These are phyloP conservation scores for Clupea harengus DNA, from an alignment of 2,113 vertebrate species.

Conservation along the genomic window DNA sequence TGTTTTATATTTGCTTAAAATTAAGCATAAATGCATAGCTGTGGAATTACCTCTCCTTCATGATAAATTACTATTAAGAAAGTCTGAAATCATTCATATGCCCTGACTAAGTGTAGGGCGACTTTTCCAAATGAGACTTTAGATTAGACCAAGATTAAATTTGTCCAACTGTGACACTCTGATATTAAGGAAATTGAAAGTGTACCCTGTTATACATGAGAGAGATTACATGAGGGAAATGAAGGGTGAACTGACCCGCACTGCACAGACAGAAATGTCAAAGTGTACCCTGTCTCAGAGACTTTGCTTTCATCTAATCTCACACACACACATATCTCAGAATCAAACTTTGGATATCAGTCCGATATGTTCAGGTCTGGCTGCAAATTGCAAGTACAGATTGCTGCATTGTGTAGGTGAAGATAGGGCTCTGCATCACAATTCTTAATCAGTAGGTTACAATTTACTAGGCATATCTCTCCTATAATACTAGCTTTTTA, in stretches of 20 bases:
- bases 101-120: constrained; percentile 6
- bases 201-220: constrained; percentile 35
- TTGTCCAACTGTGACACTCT: constrained; percentile 41
- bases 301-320: constrained; percentile 22
- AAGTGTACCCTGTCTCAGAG: constrained; percentile 20
- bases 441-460: no score
- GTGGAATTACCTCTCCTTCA: background rate
- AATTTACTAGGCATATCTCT: no score
- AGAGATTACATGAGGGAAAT: constrained; percentile 33
- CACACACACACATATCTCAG: background rate
- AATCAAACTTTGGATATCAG: background rate
- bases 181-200: constrained; percentile 39
- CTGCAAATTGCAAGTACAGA: no score
- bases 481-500: no score
- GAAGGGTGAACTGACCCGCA: constrained; percentile 13
- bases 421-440: no score
- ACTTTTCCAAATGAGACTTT: constrained; percentile 37
- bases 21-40: background rate
- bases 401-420: no score
- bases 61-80: constrained; percentile 8
- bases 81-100: constrained; percentile 10
- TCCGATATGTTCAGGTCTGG: no score
- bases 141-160: constrained; percentile 39
- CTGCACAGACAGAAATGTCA: constrained; percentile 1
- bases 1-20: background rate